phyloP scores from a whole-genome alignment of 2,797 vertebrate species.

The Vireo griseus region DNA sequence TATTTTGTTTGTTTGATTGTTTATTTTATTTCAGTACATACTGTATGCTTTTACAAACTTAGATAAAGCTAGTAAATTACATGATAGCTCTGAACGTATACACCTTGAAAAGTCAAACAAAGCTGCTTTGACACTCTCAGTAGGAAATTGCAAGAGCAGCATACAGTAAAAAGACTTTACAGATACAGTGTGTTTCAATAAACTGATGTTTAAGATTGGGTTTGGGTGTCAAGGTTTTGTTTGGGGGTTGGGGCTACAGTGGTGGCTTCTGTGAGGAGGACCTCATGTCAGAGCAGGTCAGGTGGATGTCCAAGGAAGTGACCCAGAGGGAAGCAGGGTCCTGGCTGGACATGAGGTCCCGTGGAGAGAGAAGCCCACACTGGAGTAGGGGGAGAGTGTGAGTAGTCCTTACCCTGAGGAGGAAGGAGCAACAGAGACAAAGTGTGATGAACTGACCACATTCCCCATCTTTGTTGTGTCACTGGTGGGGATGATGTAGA shows the following conservation, averaged over 20 bases:
- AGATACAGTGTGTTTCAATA: background rate
- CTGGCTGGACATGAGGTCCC: background rate
- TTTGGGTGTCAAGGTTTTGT: background rate
- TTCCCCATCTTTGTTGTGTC: background rate
- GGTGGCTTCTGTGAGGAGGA: background rate
- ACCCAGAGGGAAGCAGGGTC: background rate
- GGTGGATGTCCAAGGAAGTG: accelerated
- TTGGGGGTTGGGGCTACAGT: accelerated
- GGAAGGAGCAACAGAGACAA: background rate
- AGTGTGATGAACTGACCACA: background rate
- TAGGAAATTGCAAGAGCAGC: background rate
- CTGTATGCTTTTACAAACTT: background rate
- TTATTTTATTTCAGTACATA: background rate
- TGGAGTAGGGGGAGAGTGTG: background rate
- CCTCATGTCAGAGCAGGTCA: background rate
- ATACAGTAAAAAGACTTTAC: background rate
- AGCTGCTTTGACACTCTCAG: background rate
- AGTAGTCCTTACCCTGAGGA: background rate
- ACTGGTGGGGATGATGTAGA: accelerated
- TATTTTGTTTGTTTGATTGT: background rate
- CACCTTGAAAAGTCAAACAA: background rate
- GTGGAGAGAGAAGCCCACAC: accelerated
- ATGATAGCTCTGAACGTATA: background rate
- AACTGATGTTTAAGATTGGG: background rate
- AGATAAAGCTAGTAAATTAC: background rate